Percentiles rank a stretch among this genome's conserved stretches.
These are phyloP conservation scores for Axea sp. DNA, from an alignment of 2,888 invertebrate genomes.

Conservation along the genomic window DNA sequence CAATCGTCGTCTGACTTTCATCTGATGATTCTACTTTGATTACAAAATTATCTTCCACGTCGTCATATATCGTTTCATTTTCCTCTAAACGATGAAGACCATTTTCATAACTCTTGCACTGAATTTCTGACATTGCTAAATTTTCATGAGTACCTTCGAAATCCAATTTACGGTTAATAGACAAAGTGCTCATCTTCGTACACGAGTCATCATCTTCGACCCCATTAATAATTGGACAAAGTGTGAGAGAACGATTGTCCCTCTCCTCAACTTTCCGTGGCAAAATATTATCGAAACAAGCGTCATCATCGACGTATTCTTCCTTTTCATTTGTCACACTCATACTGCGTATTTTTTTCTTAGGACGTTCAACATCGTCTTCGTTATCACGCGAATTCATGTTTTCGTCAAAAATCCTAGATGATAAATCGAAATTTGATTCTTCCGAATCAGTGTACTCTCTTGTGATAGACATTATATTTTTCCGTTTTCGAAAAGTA, in stretches of 20 bases:
- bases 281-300: constrained; percentile 44
- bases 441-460: constrained; percentile 35
- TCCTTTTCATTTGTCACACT: constrained; percentile 22
- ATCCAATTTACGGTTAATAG: constrained; percentile 17
- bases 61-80: constrained; percentile 47
- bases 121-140: background rate
- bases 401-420: constrained; percentile 61
- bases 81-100: background rate
- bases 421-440: constrained; percentile 18
- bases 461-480: constrained; percentile 18
- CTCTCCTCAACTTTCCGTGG: background rate
- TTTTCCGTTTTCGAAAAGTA: constrained; percentile 34
- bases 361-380: constrained; percentile 29
- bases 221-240: constrained; percentile 19
- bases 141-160: constrained; percentile 18
- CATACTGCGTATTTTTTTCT: constrained; percentile 1
- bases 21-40: constrained; percentile 76
- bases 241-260: background rate
- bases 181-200: constrained; percentile 43
- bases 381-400: constrained; percentile 64
- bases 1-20: constrained; percentile 76
- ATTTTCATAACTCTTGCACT: background rate
- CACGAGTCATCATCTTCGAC: constrained; percentile 35
- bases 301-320: constrained; percentile 44
- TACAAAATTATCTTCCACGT: constrained; percentile 61